Evolutionary conservation across 2,113 vertebrate genomes (phyloP), one percentile per base, ranked within the genome.

Genomic region (Arothron firmamentum): DNA sequence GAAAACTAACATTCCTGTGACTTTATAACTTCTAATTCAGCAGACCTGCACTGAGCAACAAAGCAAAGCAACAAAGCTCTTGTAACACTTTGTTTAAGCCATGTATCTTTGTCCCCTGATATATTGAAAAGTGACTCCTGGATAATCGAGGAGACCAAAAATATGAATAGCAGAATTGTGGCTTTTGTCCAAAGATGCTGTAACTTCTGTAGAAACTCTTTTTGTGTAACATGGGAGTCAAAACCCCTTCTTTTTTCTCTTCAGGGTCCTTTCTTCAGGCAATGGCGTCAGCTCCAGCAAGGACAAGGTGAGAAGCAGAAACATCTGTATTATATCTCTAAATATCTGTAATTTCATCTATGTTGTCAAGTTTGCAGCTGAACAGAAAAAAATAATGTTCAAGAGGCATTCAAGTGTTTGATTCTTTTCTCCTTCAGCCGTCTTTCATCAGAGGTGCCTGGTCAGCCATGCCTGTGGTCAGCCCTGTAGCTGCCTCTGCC

Each of bases 201-300:
- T 28, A 28, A 28, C 1, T 3, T 28, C 6, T 28, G 25, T 5
- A 28, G 25, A 28, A 28, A 45, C 43, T 13, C 14, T 13, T 45
- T 4, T 45, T 45, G 13, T 45, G 11, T 45, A 19, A 5, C 12
- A 17, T 50, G 17, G 8, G 10, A 50, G 20, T 23, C 19, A 0
- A 4, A 0, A 5, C 45, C 11, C 15, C 45, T 78, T 41, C 28
- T n/a, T 62, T 5, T 77, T 45, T 70, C 10, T 68, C 28, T 21
- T 62, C 68, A 86, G 82, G 25, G 21, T 72, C 59, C 52, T 46
- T 56, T 85, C 72, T 56, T 83, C 92, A 3, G 90, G 81, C 72
- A 97, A 90, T 50, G 89, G 89, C 67, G 69, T 92, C 38, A 67
- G 54, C 53, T 90, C 92, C 61, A 91, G 65, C 58, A 93, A 91